Conservation (phyloP, 53 echinoderm and acorn worm species). For the Hippasteria phrygiana region DNA sequence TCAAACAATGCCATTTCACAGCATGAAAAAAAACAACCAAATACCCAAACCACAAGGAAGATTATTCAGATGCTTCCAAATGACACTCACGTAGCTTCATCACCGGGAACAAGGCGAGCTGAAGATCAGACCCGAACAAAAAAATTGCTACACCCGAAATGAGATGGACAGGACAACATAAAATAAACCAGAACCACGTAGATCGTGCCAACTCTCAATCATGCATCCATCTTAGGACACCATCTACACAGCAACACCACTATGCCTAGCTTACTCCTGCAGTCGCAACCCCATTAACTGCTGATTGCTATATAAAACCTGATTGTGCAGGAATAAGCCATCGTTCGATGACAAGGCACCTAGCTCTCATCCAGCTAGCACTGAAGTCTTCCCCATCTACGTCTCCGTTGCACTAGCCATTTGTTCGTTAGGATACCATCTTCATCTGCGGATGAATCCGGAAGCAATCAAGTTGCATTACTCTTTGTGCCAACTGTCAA, state of each 20-base stretch:
- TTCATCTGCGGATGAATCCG: background rate
- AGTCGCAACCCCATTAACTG: slow-evolving; percentile 5
- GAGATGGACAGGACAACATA: background rate
- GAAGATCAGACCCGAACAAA: background rate
- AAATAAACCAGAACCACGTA: slow-evolving; percentile 16
- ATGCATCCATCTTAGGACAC: slow-evolving; percentile 51
- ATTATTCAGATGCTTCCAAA: background rate
- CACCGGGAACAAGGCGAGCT: background rate
- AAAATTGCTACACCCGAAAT: background rate
- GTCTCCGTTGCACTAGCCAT: background rate
- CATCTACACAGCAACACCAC: slow-evolving; percentile 47
- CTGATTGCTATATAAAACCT: slow-evolving; percentile 31
- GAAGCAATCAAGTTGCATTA: background rate
- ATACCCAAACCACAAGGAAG: background rate
- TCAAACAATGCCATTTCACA: background rate
- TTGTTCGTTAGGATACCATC: background rate
- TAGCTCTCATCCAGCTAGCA: background rate
- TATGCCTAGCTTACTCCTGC: slow-evolving; percentile 31
- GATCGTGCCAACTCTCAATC: slow-evolving; percentile 56
- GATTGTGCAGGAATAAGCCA: slow-evolving; percentile 34
- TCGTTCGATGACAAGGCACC: background rate
- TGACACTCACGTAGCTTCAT: background rate
- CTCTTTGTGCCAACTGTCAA: background rate
- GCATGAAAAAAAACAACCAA: background rate
- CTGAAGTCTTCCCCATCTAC: slow-evolving; percentile 1